Evolutionary conservation across 1,140 invertebrate species (phyloP), one percentile per base, ranked within the genome.

Genomic region (Choristoneura fumiferana): DNA sequence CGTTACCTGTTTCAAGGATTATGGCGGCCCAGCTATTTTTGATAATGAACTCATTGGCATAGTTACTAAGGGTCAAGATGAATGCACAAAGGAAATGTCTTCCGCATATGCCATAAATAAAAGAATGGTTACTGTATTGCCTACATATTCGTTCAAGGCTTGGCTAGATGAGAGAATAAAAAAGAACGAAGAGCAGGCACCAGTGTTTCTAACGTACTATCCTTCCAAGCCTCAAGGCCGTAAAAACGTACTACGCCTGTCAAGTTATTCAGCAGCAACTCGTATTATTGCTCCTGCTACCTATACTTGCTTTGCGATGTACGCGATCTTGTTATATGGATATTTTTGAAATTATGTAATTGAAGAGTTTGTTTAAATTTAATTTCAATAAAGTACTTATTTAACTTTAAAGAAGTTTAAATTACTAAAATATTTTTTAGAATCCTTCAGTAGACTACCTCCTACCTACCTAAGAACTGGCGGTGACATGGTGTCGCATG

Each of bases 1-100:
- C 15, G 43, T 57, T 8, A 81, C 77, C 5, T 88, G 85, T 71
- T 88, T 84, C 53, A 84, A 70, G 69, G 85, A 88, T 57, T 72
- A 67, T 33, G 85, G 85, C 35, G 83, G 83, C 4, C 85, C 85
- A 13, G 74, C 70, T 1, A 67, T 88, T 34, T 71, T 76, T 58
- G 69, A 79, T 55, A 80, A 81, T 63, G 71, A 83, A 68, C 63
- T 88, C 4, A 59, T 84, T 52, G 83, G 85, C 10, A 62, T 88
- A 13, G 56, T 86, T 10, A 63, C 63, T 13, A 72, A 63, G 39
- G 85, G 85, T 6, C 67, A 77, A 69, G 54, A 71, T 4, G 73
- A 78, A 35, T 88, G 83, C 60, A 72, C 76, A 6, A 67, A 71
- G 56, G 80, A 82, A 73, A 82, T 88, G 36, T 65, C 76, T 12